Evolutionary conservation across 2,797 vertebrate genomes (phyloP).

Genomic region (Pangasius macronema): DNA sequence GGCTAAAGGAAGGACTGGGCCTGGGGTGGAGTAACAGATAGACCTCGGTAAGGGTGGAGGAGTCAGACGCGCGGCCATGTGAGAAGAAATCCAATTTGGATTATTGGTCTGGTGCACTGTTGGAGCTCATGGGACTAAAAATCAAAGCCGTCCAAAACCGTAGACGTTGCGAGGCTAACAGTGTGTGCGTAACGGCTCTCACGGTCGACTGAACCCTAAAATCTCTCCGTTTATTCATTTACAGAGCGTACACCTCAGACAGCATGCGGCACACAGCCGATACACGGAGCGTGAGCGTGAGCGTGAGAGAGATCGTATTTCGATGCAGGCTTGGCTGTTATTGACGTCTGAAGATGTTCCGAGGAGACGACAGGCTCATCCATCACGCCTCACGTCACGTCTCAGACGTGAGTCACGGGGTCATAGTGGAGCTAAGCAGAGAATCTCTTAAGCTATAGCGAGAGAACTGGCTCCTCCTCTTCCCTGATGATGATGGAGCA

Average conservation of each 20-base stretch:
- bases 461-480: constrained; percentile 32
- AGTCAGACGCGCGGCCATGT: constrained; percentile 46
- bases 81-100: constrained; percentile 60
- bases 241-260: background rate
- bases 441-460: constrained; percentile 19
- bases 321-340: constrained; percentile 35
- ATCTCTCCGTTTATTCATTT: constrained; percentile 41
- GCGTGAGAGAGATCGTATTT: constrained; percentile 5
- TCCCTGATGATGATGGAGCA: constrained; percentile 43
- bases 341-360: constrained; percentile 33
- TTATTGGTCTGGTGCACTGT: constrained; percentile 47
- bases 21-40: constrained; percentile 51
- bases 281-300: too few relatives aligned
- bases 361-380: constrained; percentile 38
- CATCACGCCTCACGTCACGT: constrained; percentile 21
- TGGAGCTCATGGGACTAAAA: constrained; percentile 49
- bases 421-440: background rate
- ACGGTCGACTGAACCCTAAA: constrained; percentile 38
- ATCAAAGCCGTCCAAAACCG: constrained; percentile 41
- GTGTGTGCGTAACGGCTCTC: constrained; percentile 28
- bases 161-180: constrained; percentile 49
- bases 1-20: constrained; percentile 27
- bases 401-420: background rate
- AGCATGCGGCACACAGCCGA: background rate
- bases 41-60: constrained; percentile 37